Base-by-base conservation (phyloP, 1,140 invertebrate genomes). In the Saccostrea echinata region DNA sequence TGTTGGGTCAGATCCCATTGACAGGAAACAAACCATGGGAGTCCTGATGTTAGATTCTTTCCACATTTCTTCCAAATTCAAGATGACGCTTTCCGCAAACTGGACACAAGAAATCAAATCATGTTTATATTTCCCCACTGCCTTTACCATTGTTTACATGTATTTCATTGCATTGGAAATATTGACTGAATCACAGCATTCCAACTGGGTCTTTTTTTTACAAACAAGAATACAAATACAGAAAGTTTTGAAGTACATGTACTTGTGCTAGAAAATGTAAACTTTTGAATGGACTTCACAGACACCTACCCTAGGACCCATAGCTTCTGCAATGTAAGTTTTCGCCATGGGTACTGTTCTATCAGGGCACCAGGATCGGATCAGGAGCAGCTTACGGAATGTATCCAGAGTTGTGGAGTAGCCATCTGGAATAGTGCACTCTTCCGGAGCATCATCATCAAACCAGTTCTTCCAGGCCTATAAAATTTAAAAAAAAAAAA, bases 1-100 rank as follows among this genome's bases (percentile, higher is more conserved):
- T 64, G 98, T 98, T 3, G 98, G 98, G 96, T 99, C 98, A 0
- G 98, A 99, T 13, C 98, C 98, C 92, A 98, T 99, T 0, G 98
- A 99, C 4, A 99, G 95, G 91, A 99, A 97, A 93, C 98, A 99
- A 90, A 99, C 97, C 13, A 99, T 96, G 0, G 98, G 98, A 1
- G 97, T 97, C 43, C 97, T 95, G 2, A 97, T 96, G 94, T 98
- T 97, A 0, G 98, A 98, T 94, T 99, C 98, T 68, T 95, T 95
- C 97, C 97, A 98, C 68, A 98, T 98, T 12, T 95, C 96, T 94
- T 99, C 98, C 83, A 99, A 96, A 95, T 99, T 98, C 12, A 99
- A 95, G 90, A 99, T 98, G 88, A 97, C 97, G 53, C 97, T 97
- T 95, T 99, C 98, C 0, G 98, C 97, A 94, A 98, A 99, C 95